Evolutionary conservation across 1,140 invertebrate species (phyloP).

Genomic region (Papilio helenus): DNA sequence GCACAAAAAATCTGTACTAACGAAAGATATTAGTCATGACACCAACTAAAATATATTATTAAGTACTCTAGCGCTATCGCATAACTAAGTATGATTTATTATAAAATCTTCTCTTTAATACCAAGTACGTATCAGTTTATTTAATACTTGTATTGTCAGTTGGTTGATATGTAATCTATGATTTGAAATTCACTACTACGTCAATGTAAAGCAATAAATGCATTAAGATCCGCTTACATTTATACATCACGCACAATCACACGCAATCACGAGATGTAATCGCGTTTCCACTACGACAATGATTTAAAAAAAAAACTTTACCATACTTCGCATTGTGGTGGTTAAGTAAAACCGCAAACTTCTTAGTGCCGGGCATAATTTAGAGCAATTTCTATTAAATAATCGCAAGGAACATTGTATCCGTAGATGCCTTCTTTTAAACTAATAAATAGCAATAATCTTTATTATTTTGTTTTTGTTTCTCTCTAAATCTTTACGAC

Average conservation of each 20-base stretch:
- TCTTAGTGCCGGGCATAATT: too few relatives aligned
- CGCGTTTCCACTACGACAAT: too few relatives aligned
- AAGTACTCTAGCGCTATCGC: background rate
- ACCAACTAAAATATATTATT: too few relatives aligned
- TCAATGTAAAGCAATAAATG: constrained; percentile 12
- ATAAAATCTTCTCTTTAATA: background rate
- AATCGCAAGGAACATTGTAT: too few relatives aligned
- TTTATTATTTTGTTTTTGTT: constrained; percentile 15
- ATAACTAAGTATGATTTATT: background rate
- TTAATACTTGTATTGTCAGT: background rate
- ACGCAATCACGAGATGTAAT: background rate
- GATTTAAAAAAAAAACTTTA: too few relatives aligned
- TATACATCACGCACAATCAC: background rate
- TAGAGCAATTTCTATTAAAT: too few relatives aligned
- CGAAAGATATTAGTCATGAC: too few relatives aligned
- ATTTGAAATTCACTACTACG: background rate
- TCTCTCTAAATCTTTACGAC: background rate
- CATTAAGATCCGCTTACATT: background rate
- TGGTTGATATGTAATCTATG: background rate
- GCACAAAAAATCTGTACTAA: too few relatives aligned
- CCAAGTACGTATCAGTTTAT: too few relatives aligned
- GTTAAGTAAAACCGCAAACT: too few relatives aligned
- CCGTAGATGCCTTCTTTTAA: background rate
- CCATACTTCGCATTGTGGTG: too few relatives aligned
- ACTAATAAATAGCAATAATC: background rate